phyloP scores from a whole-genome alignment of 2,113 vertebrate genomes.

The Ranitomeya variabilis region DNA sequence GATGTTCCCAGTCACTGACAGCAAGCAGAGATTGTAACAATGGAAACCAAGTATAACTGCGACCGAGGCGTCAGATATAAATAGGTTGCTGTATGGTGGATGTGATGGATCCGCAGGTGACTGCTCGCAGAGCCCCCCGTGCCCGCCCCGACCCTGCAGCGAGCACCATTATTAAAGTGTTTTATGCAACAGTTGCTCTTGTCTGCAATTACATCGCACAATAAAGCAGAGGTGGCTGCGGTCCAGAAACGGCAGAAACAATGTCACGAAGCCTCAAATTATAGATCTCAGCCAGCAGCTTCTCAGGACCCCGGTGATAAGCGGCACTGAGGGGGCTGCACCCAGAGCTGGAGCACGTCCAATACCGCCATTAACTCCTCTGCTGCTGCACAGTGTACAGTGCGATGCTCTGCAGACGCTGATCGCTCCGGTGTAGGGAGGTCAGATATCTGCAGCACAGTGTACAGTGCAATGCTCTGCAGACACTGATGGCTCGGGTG shows the following conservation, averaged over 20 bases:
- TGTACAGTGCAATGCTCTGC: no score
- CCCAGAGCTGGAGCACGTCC: neutral
- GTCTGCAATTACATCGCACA: conserved; percentile 41
- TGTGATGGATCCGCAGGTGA: no score
- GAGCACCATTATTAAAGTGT: conserved; percentile 35
- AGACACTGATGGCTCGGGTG: no score
- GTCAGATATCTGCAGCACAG: neutral
- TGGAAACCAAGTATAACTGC: no score
- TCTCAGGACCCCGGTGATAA: conserved; percentile 48
- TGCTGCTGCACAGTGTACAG: conserved; percentile 26
- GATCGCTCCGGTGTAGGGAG: neutral
- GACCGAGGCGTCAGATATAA: no score
- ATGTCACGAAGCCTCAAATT: conserved; percentile 40
- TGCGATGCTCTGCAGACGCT: neutral
- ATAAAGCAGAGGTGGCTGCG: rapidly evolving
- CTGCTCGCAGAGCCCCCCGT: neutral
- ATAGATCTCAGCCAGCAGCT: conserved; percentile 50
- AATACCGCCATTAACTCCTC: neutral
- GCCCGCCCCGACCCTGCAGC: neutral
- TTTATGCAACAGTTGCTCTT: conserved; percentile 46
- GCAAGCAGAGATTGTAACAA: no score
- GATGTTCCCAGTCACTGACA: no score
- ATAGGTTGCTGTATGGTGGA: no score
- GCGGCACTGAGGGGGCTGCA: neutral
- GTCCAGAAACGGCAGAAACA: neutral